Percentiles rank a stretch among this genome's conserved stretches.
Conservation (phyloP, 2,888 invertebrate genomes). For the Mesorhabditis belari region DNA sequence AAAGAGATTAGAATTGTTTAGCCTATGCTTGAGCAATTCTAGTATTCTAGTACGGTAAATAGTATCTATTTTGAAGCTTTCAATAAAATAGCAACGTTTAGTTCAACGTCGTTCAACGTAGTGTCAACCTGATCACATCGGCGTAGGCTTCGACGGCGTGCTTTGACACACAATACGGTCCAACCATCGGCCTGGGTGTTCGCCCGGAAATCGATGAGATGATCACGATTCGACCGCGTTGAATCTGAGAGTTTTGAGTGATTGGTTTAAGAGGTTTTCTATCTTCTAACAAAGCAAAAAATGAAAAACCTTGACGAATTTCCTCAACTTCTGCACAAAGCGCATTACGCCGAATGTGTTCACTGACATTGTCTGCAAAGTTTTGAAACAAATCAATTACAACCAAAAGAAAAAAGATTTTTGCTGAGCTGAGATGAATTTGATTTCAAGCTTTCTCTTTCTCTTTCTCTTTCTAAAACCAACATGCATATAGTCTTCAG, state of each 20-base stretch:
- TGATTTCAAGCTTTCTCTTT: not conserved
- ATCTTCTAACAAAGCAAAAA: slow-evolving; percentile 7
- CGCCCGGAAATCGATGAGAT: slow-evolving; percentile 54
- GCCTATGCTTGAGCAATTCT: not conserved
- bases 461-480: not conserved
- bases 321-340: slow-evolving; percentile 37
- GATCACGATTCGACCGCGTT: slow-evolving; percentile 54
- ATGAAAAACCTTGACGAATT: slow-evolving; percentile 28
- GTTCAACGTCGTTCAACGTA: not conserved
- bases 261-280: not conserved
- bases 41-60: not conserved
- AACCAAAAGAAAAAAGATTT: not conserved
- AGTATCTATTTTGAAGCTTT: not conserved
- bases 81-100: slow-evolving; percentile 1
- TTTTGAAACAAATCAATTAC: not conserved
- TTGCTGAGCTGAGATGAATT: not conserved
- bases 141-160: slow-evolving; percentile 46
- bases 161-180: slow-evolving; percentile 46
- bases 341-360: slow-evolving; percentile 54
- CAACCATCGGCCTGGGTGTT: slow-evolving; percentile 44
- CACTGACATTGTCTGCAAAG: slow-evolving; percentile 24
- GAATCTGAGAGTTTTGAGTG: not conserved
- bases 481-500: slow-evolving; percentile 50
- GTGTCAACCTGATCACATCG: slow-evolving; percentile 36
- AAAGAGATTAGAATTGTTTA: not conserved